phyloP scores from a whole-genome alignment of 1,140 invertebrate genomes.

The Steinernema feltiae region DNA sequence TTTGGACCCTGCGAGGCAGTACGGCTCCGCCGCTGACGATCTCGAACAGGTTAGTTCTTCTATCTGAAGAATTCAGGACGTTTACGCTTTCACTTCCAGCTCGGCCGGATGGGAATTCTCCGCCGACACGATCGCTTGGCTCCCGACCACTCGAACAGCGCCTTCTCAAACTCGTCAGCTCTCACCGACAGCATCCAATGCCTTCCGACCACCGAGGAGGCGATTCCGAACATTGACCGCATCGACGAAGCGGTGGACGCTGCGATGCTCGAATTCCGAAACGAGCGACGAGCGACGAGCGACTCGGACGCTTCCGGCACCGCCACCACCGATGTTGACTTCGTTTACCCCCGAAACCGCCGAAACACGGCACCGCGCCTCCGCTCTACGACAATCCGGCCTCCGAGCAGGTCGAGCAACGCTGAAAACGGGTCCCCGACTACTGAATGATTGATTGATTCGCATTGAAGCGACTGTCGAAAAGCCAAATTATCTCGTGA shows the following conservation, averaged over 20 bases:
- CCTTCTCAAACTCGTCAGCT: background rate
- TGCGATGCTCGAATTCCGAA: slow-evolving; percentile 22
- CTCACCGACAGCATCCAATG: slow-evolving; percentile 29
- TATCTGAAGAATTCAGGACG: background rate
- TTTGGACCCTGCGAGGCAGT: slow-evolving; percentile 17
- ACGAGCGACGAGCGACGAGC: slow-evolving; percentile 2
- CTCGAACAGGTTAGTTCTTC: slow-evolving; percentile 15
- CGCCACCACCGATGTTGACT: background rate
- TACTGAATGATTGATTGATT: background rate
- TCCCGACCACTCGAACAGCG: slow-evolving; percentile 22
- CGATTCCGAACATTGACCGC: background rate
- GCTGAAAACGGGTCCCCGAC: background rate
- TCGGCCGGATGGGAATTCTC: slow-evolving; percentile 22
- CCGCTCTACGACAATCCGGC: slow-evolving; percentile 1
- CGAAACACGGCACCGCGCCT: background rate
- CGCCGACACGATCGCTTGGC: slow-evolving; percentile 17
- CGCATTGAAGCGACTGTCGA: background rate
- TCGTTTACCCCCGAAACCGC: slow-evolving; percentile 1
- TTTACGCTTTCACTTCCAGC: slow-evolving; percentile 16
- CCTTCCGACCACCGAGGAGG: slow-evolving; percentile 27
- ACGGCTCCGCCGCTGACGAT: slow-evolving; percentile 26
- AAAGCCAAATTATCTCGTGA: slow-evolving; percentile 6
- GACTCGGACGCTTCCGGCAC: slow-evolving; percentile 9
- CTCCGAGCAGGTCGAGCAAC: background rate
- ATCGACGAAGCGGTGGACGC: slow-evolving; percentile 23